Evolutionary conservation across 2,888 invertebrate genomes (phyloP), one percentile per base, ranked within the genome.

Genomic region (Hydroisotoma schaefferi): DNA sequence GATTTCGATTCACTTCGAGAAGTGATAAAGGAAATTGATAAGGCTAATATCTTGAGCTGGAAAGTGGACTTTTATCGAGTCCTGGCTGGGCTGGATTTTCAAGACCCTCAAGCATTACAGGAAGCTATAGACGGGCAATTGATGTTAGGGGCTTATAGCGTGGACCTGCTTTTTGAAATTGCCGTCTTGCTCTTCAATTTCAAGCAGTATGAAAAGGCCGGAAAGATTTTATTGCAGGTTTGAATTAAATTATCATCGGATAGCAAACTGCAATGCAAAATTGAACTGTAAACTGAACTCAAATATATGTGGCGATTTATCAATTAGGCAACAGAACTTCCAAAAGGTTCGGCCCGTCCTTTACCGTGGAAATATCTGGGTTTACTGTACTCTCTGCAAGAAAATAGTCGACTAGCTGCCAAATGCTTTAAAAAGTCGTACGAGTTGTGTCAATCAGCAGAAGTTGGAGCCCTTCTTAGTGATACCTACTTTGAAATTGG

Each of bases 351-450:
- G 59, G 49, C 57, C 55, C 58, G 62, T 67, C 63, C 60, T 51
- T 33, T 66, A 63, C 69, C 68, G n/a, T 73, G 58, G 63, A 67
- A 67, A 38, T 67, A 67, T 55, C 47, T 67, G 22, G 67, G 67
- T 1, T 49, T 67, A 18, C 62, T 74, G 4, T 68, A 69, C 47
- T 23, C 5, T 8, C 20, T 63, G 23, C 67, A 63, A 51, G 67
- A 79, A 54, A 87, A 92, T 74, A 75, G 83, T n/a, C 80, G 82
- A 52, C 87, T 90, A 73, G 86, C 92, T 0, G 83, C 83, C 68
- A 87, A 87, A 75, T 94, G 92, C 77, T 92, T 86, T 76, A 87
- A 91, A 77, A 91, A 89, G 77, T 86, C 90, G 43, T 82, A 88
- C 67, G 84, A 84, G 74, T 80, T 94, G 2, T 87, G 89, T 78